Base-by-base conservation (phyloP, 2,113 vertebrate species). In the Amia ocellicauda region DNA sequence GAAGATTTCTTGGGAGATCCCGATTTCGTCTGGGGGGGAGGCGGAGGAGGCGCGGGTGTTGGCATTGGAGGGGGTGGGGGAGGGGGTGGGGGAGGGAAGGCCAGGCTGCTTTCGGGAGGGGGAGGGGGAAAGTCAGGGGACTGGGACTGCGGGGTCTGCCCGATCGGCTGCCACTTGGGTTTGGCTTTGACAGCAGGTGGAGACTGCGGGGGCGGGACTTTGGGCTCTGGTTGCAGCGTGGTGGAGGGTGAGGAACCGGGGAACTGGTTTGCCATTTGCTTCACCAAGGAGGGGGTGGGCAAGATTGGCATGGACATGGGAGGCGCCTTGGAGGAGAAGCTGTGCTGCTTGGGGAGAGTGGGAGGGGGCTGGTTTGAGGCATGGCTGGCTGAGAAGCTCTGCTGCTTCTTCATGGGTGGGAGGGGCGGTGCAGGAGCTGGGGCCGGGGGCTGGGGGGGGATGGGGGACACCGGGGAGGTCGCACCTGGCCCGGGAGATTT, bases 171-270 rank as follows among this genome's bases (percentile, higher is more conserved):
- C 95, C 94, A 97, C 80, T 91, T 96, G 65, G 95, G 94, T 76
- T 97, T 97, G 41, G 91, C 90, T 74, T 95, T 98, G 43, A 99
- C 95, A 5, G 93, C 93, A 17, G 96, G 95, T 4, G 94, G 91
- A 0, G 94, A 97, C 55, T 90, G 89, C 0, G 94, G 93, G 3
- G 86, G 72, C 67, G 63, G 29, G 0, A 54, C 81, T 74, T 92
- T 60, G 0, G 88, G 76, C 43, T 74, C 42, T 64, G 84, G 74
- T 79, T 64, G 58, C 57, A 87, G 91, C 45, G 70, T 22, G 3
- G 61, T 57, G 1, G 90, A 68, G 3, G 85, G 80, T 2, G 88
- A 79, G 3, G 86, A 81, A 17, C 90, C 86, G 0, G 95, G 95
- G 63, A 97, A 97, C 78, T 95, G 94, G 69, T 90, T 93, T 16